These are phyloP conservation scores for Dermatemys mawii DNA, from an alignment of 2,113 vertebrate genomes.

Conservation along the genomic window DNA sequence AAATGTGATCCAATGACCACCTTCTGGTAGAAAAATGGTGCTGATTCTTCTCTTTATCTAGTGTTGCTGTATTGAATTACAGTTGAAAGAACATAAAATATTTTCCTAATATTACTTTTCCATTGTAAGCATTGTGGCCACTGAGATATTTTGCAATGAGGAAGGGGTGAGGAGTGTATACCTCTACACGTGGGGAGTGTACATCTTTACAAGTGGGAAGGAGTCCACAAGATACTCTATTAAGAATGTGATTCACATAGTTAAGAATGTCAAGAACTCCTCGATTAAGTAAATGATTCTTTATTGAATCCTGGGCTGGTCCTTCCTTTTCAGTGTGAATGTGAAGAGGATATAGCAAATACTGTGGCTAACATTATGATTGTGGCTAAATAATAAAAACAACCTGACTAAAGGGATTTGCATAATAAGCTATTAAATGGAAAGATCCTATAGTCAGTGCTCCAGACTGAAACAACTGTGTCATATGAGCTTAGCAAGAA, in stretches of 20 bases:
- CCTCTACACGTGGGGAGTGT: neutral
- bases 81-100: neutral
- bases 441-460: neutral
- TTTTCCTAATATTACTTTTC: neutral
- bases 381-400: neutral
- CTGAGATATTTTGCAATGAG: neutral
- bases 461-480: neutral
- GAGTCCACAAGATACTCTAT: neutral
- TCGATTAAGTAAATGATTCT: neutral
- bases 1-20: neutral
- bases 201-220: neutral
- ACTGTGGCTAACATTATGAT: neutral
- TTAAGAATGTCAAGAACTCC: neutral
- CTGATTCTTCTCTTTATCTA: neutral
- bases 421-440: neutral
- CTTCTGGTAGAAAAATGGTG: neutral
- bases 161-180: neutral
- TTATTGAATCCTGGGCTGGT: neutral
- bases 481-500: neutral
- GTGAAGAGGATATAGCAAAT: neutral
- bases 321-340: neutral
- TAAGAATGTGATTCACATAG: accelerated
- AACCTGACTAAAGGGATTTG: neutral
- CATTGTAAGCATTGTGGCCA: neutral
- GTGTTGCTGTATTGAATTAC: neutral